A percentile compares a stretch with the other conserved stretches of the same genome.
phyloP scores from a whole-genome alignment of 2,888 invertebrate species.

The Carpatolechia fugitivella region DNA sequence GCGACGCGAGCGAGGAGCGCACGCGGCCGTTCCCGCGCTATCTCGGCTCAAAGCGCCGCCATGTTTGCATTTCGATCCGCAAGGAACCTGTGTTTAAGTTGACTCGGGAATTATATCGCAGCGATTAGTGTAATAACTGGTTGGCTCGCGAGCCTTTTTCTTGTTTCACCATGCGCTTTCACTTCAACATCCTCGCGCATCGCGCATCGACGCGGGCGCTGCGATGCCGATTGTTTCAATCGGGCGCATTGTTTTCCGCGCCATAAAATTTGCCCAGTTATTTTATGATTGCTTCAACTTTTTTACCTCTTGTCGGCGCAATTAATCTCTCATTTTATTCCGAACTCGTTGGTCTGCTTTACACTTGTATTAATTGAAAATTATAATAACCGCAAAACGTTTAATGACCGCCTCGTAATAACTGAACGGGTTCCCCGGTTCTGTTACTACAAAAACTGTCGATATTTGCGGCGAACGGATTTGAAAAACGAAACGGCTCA shows the following conservation, averaged over 20 bases:
- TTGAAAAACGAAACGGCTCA: slow-evolving; percentile 46
- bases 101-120: slow-evolving; percentile 78
- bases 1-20: slow-evolving; percentile 26
- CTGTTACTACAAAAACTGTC: slow-evolving; percentile 2
- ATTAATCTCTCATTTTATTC: slow-evolving; percentile 41
- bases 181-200: slow-evolving; percentile 50
- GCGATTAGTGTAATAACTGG: slow-evolving; percentile 80
- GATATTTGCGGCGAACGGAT: slow-evolving; percentile 29
- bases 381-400: slow-evolving; percentile 31
- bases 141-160: slow-evolving; percentile 68
- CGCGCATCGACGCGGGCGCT: slow-evolving; percentile 42
- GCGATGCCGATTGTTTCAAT: slow-evolving; percentile 59
- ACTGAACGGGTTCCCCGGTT: background rate
- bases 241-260: slow-evolving; percentile 65
- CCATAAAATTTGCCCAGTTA: slow-evolving; percentile 58
- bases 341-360: slow-evolving; percentile 28
- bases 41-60: slow-evolving; percentile 71
- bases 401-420: slow-evolving; percentile 25
- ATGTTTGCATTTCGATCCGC: slow-evolving; percentile 79
- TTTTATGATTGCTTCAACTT: slow-evolving; percentile 56
- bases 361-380: slow-evolving; percentile 40
- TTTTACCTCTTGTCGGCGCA: slow-evolving; percentile 40
- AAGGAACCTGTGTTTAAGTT: slow-evolving; percentile 79
- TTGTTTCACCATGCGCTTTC: slow-evolving; percentile 67
- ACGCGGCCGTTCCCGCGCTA: slow-evolving; percentile 58